phyloP scores from a whole-genome alignment of 1,140 invertebrate genomes.

The Charaxes varanes region DNA sequence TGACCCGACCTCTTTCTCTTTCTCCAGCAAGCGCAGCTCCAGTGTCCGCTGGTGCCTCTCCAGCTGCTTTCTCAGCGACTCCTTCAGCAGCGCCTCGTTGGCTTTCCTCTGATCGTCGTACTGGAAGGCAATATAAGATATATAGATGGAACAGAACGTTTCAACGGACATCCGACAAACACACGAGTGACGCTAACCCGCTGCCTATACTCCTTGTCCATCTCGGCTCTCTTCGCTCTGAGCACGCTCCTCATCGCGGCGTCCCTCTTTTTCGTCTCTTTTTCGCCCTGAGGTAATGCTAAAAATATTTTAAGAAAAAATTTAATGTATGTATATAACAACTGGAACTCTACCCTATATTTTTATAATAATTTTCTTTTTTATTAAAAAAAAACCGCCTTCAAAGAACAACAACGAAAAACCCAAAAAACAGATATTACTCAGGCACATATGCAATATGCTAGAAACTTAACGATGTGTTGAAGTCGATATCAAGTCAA shows the following conservation, averaged over 20 bases:
- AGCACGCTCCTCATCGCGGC: slow-evolving; percentile 15
- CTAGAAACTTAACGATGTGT: no score
- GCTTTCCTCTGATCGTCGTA: slow-evolving; percentile 23
- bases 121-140: slow-evolving; percentile 17
- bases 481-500: no score
- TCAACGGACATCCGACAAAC: no score
- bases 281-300: slow-evolving; percentile 28
- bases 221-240: slow-evolving; percentile 23
- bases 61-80: slow-evolving; percentile 27
- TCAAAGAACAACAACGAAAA: no score
- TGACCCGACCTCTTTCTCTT: slow-evolving; percentile 39
- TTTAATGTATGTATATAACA: no score
- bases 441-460: no score
- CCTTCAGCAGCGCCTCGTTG: slow-evolving; percentile 33
- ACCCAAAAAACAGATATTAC: no score
- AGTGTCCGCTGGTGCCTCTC: slow-evolving; percentile 35
- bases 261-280: slow-evolving; percentile 23
- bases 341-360: no score
- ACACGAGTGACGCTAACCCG: no score
- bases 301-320: no score
- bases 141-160: neutral
- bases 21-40: slow-evolving; percentile 22
- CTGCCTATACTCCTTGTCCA: slow-evolving; percentile 35
- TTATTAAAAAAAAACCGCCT: no score
- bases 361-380: no score